Evolutionary conservation across 2,797 vertebrate genomes (phyloP), one percentile per base, ranked within the genome.

Genomic region (Margarornis squamiger): DNA sequence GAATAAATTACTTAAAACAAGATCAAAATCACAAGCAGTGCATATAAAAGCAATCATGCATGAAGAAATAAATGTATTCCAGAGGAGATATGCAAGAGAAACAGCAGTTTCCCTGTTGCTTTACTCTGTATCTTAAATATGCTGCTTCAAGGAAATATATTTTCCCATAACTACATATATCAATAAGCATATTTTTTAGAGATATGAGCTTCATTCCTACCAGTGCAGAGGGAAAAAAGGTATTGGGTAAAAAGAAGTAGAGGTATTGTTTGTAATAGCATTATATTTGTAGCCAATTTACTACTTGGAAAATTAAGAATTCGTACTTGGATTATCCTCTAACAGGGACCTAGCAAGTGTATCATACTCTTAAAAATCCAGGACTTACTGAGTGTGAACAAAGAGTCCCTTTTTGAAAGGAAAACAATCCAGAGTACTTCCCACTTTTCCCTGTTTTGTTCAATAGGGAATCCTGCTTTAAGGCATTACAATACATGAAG

Each of bases 1-100:
- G 74, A 93, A 82, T 87, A 91, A 85, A 93, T 93, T 88, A 84
- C 52, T 92, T 91, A 83, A 85, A 95, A 29, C 32, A 82, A 85
- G 77, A 85, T 84, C 68, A 94, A 82, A 57, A 52, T 54, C 39
- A 79, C 45, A 93, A 85, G 48, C 59, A 66, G 52, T 34, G 34
- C 59, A 26, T 79, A 46, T 46, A 43, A 93, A 87, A 89, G 62
- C 77, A 85, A 54, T 38, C 43, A 6, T 57, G 45, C 41, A 65
- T 76, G 52, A 79, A 91, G 63, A 87, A 52, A 59, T 74, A 9
- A 91, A 87, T 71, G 30, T 63, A 74, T 89, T 95, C 41, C 55
- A 66, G 68, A 76, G 52, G 34, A 94, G 26, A 87, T 65, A 51
- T 19, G 16, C 24, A 93, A 63, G n/a, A 63, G 7, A 84, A 89